Evolutionary conservation across 2,797 vertebrate species (phyloP).

Genomic region (Schizopygopsis pylzovi): DNA sequence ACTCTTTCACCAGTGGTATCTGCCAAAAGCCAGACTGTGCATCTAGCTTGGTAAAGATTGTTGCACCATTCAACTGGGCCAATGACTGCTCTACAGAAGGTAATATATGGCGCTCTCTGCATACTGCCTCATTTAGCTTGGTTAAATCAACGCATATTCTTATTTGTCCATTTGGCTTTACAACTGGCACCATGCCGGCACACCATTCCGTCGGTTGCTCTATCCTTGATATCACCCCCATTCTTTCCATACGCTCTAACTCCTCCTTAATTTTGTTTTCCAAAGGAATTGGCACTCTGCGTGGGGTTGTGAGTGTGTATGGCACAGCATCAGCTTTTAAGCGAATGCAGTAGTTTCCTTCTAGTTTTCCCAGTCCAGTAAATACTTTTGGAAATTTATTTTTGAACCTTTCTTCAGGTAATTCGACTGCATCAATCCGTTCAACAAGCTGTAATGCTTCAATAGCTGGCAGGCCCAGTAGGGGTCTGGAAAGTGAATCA

Average conservation of each 20-base stretch:
- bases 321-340: not conserved
- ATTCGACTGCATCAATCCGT: not conserved
- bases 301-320: not conserved
- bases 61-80: not conserved
- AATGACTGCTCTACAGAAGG: slow-evolving; percentile 1
- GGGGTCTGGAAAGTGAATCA: not conserved
- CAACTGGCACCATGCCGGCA: not conserved
- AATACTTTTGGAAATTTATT: not conserved
- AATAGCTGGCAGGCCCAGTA: not conserved
- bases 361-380: not conserved
- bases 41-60: too few species aligned
- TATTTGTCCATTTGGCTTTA: not conserved
- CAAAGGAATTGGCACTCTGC: not conserved
- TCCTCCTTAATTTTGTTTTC: not conserved
- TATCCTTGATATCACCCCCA: not conserved
- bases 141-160: not conserved
- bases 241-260: not conserved
- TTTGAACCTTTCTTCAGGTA: not conserved
- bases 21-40: too few species aligned
- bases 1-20: too few species aligned
- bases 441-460: not conserved
- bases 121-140: not conserved
- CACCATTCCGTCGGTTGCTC: not conserved
- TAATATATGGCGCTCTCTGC: slow-evolving; percentile 3
- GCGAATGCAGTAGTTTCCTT: not conserved